Percentiles rank a stretch among this genome's conserved stretches.
Conservation (phyloP, 2,113 vertebrate species). For the Lota lota region DNA sequence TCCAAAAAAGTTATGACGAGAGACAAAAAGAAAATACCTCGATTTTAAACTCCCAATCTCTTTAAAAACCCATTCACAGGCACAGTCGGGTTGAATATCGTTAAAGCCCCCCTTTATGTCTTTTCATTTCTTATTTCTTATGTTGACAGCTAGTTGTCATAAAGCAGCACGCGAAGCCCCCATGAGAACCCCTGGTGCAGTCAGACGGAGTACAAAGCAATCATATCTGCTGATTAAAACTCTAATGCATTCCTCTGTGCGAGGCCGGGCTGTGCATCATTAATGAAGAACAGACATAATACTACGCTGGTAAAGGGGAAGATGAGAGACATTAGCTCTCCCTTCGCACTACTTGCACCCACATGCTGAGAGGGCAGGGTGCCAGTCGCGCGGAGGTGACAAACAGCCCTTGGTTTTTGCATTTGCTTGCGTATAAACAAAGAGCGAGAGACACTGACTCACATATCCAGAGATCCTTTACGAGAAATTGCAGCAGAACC, state of each 20-base stretch:
- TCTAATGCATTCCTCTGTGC: slow-evolving; percentile 74
- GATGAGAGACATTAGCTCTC: slow-evolving; percentile 53
- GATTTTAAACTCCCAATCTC: slow-evolving; percentile 26
- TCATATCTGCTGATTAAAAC: slow-evolving; percentile 84
- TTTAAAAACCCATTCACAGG: slow-evolving; percentile 46
- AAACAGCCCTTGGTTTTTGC: no score
- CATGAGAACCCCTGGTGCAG: slow-evolving; percentile 57
- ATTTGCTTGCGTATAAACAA: no score
- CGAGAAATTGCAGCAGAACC: no score
- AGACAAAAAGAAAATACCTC: neutral
- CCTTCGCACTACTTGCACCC: slow-evolving; percentile 48
- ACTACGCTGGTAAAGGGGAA: slow-evolving; percentile 63
- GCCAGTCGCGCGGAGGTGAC: slow-evolving; percentile 25
- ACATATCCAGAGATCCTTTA: no score
- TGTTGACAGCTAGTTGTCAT: slow-evolving; percentile 63
- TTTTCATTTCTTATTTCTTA: slow-evolving; percentile 53
- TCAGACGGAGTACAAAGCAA: slow-evolving; percentile 76
- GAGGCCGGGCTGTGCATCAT: slow-evolving; percentile 71
- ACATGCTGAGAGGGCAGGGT: slow-evolving; percentile 36
- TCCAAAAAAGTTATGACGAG: slow-evolving; percentile 24
- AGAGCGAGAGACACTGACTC: no score
- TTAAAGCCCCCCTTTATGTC: slow-evolving; percentile 59
- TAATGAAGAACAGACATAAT: slow-evolving; percentile 74
- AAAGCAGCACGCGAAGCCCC: slow-evolving; percentile 54
- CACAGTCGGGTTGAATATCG: slow-evolving; percentile 58